These are phyloP conservation scores for Antitype chi DNA, from an alignment of 2,888 invertebrate species.

Conservation along the genomic window DNA sequence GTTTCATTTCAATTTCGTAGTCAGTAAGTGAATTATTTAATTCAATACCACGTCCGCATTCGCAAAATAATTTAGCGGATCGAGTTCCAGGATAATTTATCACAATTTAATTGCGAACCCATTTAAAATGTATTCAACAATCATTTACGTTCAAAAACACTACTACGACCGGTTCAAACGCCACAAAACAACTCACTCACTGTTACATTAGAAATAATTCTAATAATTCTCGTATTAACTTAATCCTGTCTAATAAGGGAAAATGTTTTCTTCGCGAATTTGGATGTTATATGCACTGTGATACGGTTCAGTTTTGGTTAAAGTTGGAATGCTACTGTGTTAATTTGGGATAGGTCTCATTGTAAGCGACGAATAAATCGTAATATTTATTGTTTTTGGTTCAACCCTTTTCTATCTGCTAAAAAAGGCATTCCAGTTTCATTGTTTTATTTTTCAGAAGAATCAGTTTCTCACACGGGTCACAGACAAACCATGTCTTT, in stretches of 20 bases:
- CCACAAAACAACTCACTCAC: constrained; percentile 57
- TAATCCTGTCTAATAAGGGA: constrained; percentile 25
- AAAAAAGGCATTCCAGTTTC: not conserved
- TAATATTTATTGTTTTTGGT: not conserved
- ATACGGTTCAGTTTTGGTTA: constrained; percentile 29
- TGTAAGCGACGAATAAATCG: constrained; percentile 24
- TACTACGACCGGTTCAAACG: constrained; percentile 34
- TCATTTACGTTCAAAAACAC: constrained; percentile 50
- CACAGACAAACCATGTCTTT: not conserved
- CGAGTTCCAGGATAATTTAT: constrained; percentile 42
- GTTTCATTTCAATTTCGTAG: not conserved
- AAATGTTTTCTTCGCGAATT: not conserved
- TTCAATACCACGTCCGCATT: constrained; percentile 35
- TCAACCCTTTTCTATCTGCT: not conserved
- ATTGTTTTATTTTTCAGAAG: not conserved
- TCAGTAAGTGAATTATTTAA: constrained; percentile 14
- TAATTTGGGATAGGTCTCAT: constrained; percentile 19
- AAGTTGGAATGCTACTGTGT: not conserved
- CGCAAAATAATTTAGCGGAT: constrained; percentile 42
- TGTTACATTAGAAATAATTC: constrained; percentile 50
- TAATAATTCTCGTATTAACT: constrained; percentile 49
- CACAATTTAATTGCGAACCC: constrained; percentile 45
- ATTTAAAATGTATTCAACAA: constrained; percentile 54
- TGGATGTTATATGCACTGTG: fast-evolving
- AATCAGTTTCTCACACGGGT: not conserved